Evolutionary conservation across 2,888 invertebrate genomes (phyloP).

Genomic region (Oeneis ivallda): DNA sequence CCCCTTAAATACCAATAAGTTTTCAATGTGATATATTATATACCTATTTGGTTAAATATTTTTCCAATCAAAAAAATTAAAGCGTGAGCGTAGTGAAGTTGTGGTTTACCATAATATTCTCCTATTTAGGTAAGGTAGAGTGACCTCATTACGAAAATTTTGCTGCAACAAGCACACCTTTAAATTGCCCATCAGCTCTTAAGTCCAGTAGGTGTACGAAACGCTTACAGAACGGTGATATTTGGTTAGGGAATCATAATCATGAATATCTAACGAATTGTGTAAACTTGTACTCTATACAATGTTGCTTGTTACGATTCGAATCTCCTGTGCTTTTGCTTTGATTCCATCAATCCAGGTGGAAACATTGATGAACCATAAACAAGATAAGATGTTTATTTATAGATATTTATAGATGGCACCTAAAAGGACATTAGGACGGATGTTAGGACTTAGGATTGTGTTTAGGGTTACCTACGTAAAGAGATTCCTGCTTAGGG

Average conservation of each 20-base stretch:
- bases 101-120: no score
- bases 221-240: conserved; percentile 4
- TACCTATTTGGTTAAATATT: no score
- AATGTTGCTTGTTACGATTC: conserved; percentile 5
- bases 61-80: no score
- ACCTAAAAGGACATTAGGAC: no score
- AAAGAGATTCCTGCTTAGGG: no score
- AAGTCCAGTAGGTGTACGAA: neutral
- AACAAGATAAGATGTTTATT: neutral
- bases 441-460: no score
- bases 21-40: no score
- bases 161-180: neutral
- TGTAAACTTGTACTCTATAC: conserved; percentile 20
- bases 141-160: neutral
- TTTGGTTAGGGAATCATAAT: conserved; percentile 20
- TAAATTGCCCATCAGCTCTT: neutral
- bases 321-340: neutral
- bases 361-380: neutral
- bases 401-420: no score
- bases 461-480: no score
- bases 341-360: conserved; percentile 1
- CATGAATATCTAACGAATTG: conserved; percentile 29
- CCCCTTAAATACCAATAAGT: no score
- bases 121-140: neutral
- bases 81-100: no score